phyloP scores from a whole-genome alignment of 2,888 invertebrate species.

The Bhutanitis thaidina region DNA sequence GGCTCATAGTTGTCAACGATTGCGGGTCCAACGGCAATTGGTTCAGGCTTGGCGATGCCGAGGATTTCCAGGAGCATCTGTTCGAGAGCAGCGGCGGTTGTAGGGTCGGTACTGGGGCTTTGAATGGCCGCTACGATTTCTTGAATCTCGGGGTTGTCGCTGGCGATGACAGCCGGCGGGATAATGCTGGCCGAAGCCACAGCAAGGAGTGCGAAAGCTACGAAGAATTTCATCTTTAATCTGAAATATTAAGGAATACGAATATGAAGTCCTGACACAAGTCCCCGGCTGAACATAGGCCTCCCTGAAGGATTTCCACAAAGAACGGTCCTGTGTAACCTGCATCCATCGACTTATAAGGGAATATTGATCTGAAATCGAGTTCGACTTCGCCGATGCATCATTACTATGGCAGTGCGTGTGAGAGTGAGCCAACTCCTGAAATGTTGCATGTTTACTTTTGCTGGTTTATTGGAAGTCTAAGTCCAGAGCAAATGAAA shows the following conservation, averaged over 20 bases:
- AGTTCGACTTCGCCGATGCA: constrained; percentile 11
- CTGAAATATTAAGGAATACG: no score
- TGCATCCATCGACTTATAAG: no score
- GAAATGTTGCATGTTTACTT: no score
- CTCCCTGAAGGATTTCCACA: no score
- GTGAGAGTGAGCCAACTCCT: no score
- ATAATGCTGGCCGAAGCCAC: constrained; percentile 22
- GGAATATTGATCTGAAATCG: no score
- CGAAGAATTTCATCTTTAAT: constrained; percentile 3
- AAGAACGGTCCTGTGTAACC: no score
- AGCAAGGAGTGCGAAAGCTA: background rate
- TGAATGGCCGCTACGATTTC: constrained; percentile 35
- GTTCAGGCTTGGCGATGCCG: constrained; percentile 17
- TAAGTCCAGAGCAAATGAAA: no score
- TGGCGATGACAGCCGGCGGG: constrained; percentile 33
- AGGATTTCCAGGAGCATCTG: constrained; percentile 29
- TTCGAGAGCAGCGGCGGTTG: constrained; percentile 35
- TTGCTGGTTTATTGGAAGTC: no score
- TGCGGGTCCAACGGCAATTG: constrained; percentile 9
- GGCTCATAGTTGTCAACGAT: constrained; percentile 19
- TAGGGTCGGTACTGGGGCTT: constrained; percentile 38
- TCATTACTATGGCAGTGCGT: no score
- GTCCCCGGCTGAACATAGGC: no score
- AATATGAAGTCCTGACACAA: no score
- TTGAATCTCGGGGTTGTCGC: constrained; percentile 32